Percentiles rank a stretch among this genome's conserved stretches.
These are phyloP conservation scores for Parnassius glacialis DNA, from an alignment of 2,888 invertebrate genomes.

Conservation along the genomic window DNA sequence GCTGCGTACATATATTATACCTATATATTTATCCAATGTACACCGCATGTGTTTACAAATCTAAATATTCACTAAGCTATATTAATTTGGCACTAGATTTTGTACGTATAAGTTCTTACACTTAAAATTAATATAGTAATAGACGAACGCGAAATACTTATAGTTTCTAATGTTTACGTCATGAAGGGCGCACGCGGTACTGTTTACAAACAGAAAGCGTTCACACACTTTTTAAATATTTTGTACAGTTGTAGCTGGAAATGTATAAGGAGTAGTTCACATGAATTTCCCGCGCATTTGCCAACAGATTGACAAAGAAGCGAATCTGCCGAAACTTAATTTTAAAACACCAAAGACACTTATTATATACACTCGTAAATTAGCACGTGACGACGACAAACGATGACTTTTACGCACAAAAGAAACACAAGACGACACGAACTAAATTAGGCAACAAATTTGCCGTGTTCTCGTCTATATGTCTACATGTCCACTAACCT, in stretches of 20 bases:
- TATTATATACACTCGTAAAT: constrained; percentile 39
- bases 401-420: constrained; percentile 77
- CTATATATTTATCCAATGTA: constrained; percentile 22
- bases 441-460: constrained; percentile 80
- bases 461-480: constrained; percentile 81
- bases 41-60: constrained; percentile 30
- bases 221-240: constrained; percentile 31
- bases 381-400: constrained; percentile 70
- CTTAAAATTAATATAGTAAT: constrained; percentile 5
- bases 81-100: constrained; percentile 47
- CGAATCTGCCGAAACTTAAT: constrained; percentile 26
- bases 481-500: constrained; percentile 82
- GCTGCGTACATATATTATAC: constrained; percentile 24
- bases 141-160: constrained; percentile 2
- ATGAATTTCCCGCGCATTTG: constrained; percentile 22
- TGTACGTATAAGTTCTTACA: constrained; percentile 32
- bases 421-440: constrained; percentile 80
- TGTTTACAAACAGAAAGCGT: constrained; percentile 74
- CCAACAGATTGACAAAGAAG: constrained; percentile 12
- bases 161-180: constrained; percentile 33
- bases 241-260: not conserved
- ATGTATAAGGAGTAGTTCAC: not conserved
- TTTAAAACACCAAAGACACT: constrained; percentile 32
- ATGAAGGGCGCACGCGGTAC: constrained; percentile 57
- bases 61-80: constrained; percentile 31